Evolutionary conservation across 2,888 invertebrate genomes (phyloP).

Genomic region (Drosophila longiperda): DNA sequence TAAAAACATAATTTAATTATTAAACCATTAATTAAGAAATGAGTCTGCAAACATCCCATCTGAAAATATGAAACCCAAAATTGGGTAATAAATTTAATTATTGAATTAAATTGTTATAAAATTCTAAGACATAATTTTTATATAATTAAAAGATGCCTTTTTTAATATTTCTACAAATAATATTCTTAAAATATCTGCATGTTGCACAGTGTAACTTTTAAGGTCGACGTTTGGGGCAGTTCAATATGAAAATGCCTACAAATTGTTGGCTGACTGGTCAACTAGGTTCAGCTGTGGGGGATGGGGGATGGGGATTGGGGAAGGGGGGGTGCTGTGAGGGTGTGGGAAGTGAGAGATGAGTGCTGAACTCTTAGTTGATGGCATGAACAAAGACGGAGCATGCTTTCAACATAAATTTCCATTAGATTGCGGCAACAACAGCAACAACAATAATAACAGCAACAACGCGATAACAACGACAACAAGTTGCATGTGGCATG

Average conservation of each 20-base stretch:
- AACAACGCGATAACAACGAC: constrained; percentile 3
- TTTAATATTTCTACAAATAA: background rate
- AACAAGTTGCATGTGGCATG: constrained; percentile 76
- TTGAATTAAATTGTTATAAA: too few relatives aligned
- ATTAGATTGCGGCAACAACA: constrained; percentile 65
- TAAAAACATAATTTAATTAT: background rate
- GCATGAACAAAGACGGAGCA: constrained; percentile 57
- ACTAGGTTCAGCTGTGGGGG: constrained; percentile 36
- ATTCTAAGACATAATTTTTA: background rate
- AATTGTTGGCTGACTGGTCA: constrained; percentile 71
- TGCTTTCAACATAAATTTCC: constrained; percentile 80
- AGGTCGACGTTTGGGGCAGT: constrained; percentile 62
- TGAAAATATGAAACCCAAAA: too few relatives aligned
- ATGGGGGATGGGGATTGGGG: background rate
- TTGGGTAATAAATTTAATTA: too few relatives aligned
- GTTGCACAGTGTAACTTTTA: constrained; percentile 48
- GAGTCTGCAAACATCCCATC: background rate
- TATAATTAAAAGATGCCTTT: background rate
- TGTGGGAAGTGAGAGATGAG: constrained; percentile 12
- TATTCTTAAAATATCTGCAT: background rate
- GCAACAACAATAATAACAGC: constrained; percentile 21
- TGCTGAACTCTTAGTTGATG: constrained; percentile 42
- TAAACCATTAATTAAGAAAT: background rate
- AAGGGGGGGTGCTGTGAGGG: background rate
- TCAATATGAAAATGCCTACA: constrained; percentile 78